phyloP scores from a whole-genome alignment of 1,140 invertebrate genomes.

The Bilobella aurantiaca region DNA sequence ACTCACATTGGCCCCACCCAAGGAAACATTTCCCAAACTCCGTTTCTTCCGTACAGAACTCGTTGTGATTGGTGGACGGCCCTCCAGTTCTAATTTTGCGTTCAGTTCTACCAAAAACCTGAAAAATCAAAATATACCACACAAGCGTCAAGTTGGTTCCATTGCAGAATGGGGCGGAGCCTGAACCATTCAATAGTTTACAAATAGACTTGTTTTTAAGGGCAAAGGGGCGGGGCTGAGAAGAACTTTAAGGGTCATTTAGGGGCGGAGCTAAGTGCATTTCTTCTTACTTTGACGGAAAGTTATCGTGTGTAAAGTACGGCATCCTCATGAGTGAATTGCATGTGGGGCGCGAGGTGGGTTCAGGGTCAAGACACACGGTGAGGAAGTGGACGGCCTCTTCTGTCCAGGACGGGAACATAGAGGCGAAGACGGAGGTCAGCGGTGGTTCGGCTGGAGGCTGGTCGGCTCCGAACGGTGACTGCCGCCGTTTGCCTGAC shows the following conservation, averaged over 20 bases:
- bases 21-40: slow-evolving; percentile 1
- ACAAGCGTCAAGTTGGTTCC: too few species aligned
- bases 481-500: slow-evolving; percentile 8
- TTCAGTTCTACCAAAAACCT: slow-evolving; percentile 32
- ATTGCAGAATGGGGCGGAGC: too few species aligned
- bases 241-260: too few species aligned
- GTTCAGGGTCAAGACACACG: slow-evolving; percentile 32
- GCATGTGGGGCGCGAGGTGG: slow-evolving; percentile 25
- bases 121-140: too few species aligned
- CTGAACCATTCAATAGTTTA: too few species aligned
- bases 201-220: too few species aligned
- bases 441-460: slow-evolving; percentile 6
- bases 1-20: slow-evolving; percentile 16
- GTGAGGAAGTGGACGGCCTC: slow-evolving; percentile 29
- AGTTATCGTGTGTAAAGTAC: slow-evolving; percentile 34
- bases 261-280: background rate
- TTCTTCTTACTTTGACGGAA: slow-evolving; percentile 22
- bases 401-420: slow-evolving; percentile 34
- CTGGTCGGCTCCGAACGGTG: background rate
- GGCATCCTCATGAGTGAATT: slow-evolving; percentile 27
- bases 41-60: slow-evolving; percentile 26
- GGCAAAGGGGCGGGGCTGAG: too few species aligned
- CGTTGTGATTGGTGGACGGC: slow-evolving; percentile 18
- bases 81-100: slow-evolving; percentile 30
- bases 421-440: slow-evolving; percentile 25